phyloP scores from a whole-genome alignment of 2,113 vertebrate genomes.

The Caretta caretta region DNA sequence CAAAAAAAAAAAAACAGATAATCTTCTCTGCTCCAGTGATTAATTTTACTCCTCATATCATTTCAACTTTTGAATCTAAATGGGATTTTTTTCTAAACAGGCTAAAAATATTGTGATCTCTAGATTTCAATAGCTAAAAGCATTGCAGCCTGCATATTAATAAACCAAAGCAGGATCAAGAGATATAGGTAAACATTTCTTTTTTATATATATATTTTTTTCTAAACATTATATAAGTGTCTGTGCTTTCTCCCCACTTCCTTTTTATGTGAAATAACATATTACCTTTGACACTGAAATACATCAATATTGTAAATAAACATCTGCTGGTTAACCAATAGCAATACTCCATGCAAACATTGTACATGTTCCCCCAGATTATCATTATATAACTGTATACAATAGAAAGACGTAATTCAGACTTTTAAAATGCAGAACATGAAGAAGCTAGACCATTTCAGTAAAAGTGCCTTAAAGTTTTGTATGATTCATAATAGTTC shows the following conservation, averaged over 20 bases:
- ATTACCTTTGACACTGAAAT: slow-evolving; percentile 63
- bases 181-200: slow-evolving; percentile 50
- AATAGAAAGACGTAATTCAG: slow-evolving; percentile 57
- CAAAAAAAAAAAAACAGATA: slow-evolving; percentile 4
- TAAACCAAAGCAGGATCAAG: slow-evolving; percentile 27
- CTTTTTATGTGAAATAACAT: slow-evolving; percentile 44
- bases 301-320: slow-evolving; percentile 54
- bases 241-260: neutral
- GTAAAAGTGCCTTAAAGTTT: slow-evolving; percentile 40
- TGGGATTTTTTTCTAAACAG: slow-evolving; percentile 50
- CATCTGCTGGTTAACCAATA: slow-evolving; percentile 51
- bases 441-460: neutral
- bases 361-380: neutral
- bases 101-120: slow-evolving; percentile 22
- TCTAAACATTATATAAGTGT: slow-evolving; percentile 49
- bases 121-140: slow-evolving; percentile 42
- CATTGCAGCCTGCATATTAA: neutral
- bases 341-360: slow-evolving; percentile 7
- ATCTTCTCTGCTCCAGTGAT: slow-evolving; percentile 10
- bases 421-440: slow-evolving; percentile 47
- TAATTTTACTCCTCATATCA: slow-evolving; percentile 25
- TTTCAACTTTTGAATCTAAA: slow-evolving; percentile 54
- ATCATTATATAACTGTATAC: slow-evolving; percentile 47
- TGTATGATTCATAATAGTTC: neutral
- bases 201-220: neutral